phyloP scores from a whole-genome alignment of 1,140 invertebrate species.

The Diachasmimorpha longicaudata region DNA sequence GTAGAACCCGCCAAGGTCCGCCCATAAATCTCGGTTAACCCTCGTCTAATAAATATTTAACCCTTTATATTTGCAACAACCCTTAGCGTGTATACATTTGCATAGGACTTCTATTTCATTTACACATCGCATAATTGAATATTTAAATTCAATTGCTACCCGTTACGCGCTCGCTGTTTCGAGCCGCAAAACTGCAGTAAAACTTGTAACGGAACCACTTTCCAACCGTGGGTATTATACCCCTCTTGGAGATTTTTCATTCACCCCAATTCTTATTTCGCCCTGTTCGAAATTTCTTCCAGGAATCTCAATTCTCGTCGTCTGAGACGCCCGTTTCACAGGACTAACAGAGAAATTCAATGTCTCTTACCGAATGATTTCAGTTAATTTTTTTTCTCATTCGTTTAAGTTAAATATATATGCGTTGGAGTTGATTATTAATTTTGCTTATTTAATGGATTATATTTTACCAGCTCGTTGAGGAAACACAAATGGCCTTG shows the following conservation, averaged over 20 bases:
- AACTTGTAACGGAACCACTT: slow-evolving; percentile 65
- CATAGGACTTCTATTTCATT: slow-evolving; percentile 70
- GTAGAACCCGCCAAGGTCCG: slow-evolving; percentile 29
- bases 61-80: slow-evolving; percentile 65
- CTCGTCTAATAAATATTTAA: slow-evolving; percentile 65
- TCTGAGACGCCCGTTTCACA: too few species aligned
- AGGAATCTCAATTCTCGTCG: too few species aligned
- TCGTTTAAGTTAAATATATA: too few species aligned
- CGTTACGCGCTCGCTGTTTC: slow-evolving; percentile 60
- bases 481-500: too few species aligned
- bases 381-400: too few species aligned
- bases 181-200: slow-evolving; percentile 65
- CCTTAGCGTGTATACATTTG: slow-evolving; percentile 64
- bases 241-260: not conserved
- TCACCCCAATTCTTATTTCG: not conserved
- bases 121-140: slow-evolving; percentile 68
- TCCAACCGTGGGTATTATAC: slow-evolving; percentile 37
- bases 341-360: too few species aligned
- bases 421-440: too few species aligned
- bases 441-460: too few species aligned
- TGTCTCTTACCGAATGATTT: too few species aligned
- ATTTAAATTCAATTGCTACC: slow-evolving; percentile 66
- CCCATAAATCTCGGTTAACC: slow-evolving; percentile 62
- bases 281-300: not conserved
- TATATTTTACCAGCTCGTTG: too few species aligned